Conservation (phyloP, 1,140 invertebrate genomes). For the Eufriesea mexicana region DNA sequence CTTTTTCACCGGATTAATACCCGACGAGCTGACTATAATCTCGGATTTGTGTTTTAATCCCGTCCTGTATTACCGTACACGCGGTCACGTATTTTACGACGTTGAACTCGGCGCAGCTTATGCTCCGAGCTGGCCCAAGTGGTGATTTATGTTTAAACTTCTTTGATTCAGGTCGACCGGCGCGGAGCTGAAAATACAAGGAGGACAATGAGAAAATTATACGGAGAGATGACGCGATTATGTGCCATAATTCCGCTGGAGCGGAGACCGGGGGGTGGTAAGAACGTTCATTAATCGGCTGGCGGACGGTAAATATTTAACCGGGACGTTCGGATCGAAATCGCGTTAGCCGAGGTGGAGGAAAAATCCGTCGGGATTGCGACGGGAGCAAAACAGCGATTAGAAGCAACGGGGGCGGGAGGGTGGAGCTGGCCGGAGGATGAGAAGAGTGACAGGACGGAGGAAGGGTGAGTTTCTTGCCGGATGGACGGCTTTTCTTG, state of each 20-base stretch:
- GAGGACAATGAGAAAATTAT: neutral
- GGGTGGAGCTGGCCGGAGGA: neutral
- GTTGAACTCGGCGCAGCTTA: too few species aligned
- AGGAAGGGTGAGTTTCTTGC: slow-evolving; percentile 26
- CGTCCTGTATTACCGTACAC: too few species aligned
- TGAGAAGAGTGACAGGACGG: slow-evolving; percentile 7
- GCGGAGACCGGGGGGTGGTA: too few species aligned
- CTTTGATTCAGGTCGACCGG: too few species aligned
- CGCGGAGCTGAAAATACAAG: neutral
- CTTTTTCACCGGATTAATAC: neutral
- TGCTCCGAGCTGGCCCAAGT: too few species aligned
- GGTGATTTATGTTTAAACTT: too few species aligned
- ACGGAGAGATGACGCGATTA: too few species aligned
- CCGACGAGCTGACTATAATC: neutral
- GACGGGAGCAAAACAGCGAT: slow-evolving; percentile 22
- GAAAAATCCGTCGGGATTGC: slow-evolving; percentile 1
- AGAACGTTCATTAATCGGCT: slow-evolving; percentile 5
- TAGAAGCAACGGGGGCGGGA: neutral
- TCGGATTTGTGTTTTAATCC: too few species aligned
- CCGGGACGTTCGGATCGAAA: slow-evolving; percentile 8
- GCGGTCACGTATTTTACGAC: too few species aligned
- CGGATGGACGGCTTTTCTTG: slow-evolving; percentile 69
- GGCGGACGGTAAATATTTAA: slow-evolving; percentile 24
- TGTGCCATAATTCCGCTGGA: too few species aligned
- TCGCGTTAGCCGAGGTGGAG: neutral